phyloP scores from a whole-genome alignment of 2,888 invertebrate genomes.

The Lumbricus terrestris region DNA sequence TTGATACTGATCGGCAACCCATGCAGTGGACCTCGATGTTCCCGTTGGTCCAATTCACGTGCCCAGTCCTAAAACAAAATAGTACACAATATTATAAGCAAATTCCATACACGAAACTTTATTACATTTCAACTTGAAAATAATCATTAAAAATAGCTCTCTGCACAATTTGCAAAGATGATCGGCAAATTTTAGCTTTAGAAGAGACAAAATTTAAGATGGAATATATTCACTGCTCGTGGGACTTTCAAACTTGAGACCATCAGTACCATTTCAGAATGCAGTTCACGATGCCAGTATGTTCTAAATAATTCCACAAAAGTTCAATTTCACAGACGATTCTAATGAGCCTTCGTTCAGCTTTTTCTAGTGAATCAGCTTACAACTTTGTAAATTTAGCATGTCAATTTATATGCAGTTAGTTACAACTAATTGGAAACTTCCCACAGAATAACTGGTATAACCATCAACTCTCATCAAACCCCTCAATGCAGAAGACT shows the following conservation, averaged over 20 bases:
- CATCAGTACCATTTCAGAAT: too few species aligned
- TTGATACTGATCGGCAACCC: constrained; percentile 55
- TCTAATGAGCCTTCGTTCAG: too few species aligned
- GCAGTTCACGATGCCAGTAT: too few species aligned
- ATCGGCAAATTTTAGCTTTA: too few species aligned
- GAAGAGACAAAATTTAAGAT: too few species aligned
- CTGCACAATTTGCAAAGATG: too few species aligned
- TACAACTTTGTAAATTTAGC: too few species aligned
- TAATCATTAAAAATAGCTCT: not conserved
- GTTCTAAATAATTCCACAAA: too few species aligned
- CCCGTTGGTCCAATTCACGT: not conserved
- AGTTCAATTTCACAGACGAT: too few species aligned
- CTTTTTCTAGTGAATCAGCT: too few species aligned
- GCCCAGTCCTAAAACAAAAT: constrained; percentile 9
- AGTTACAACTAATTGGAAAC: not conserved
- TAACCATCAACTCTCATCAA: not conserved
- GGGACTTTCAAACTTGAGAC: too few species aligned
- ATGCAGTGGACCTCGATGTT: constrained; percentile 43
- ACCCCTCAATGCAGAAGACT: not conserved
- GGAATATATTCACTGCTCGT: not conserved
- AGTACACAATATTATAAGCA: not conserved
- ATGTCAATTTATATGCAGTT: not conserved
- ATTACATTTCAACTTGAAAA: not conserved
- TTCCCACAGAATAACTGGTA: not conserved
- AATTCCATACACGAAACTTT: not conserved